Evolutionary conservation across 2,113 vertebrate species (phyloP), one percentile per base, ranked within the genome.

Genomic region (Heterotis niloticus): DNA sequence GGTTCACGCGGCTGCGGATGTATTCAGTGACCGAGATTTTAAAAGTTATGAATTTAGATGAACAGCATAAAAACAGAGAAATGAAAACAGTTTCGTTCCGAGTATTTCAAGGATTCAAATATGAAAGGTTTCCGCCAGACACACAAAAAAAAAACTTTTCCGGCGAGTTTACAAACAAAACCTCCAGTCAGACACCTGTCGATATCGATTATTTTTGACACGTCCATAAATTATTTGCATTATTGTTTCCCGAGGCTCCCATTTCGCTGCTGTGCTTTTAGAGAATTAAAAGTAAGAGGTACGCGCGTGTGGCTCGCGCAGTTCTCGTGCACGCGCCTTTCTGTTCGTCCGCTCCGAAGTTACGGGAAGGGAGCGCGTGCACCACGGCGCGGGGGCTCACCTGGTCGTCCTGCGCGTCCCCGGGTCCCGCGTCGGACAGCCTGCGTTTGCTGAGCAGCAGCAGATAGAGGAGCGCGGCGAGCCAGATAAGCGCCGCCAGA

Each of bases 391-490:
- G 60, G 34, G 34, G 5, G 52, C 81, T 82, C 69, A 81, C 84
- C 84, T 84, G 80, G 23, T 79, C 75, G 34, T 84, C 81, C 71
- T 65, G 79, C 11, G 24, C 7, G 52, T 73, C 78, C 79, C 78
- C 80, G 65, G 69, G 81, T 52, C 29, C 78, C 71, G 66, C 44
- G 67, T 57, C 82, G 75, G 85, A 73, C 56, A 82, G 75, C 82
- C 81, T 86, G 56, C 81, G 72, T 44, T 78, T 86, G 77, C 76
- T 86, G 69, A 86, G 78, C 54, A 86, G 52, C 13, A 86, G 82
- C 56, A 86, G 74, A 78, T 84, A 86, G 44, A 86, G 79, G 26
- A 86, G 71, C 72, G 85, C 85, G 29, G 83, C 85, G 20, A 84
- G 24, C 85, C 85, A 86, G 76, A 86, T 80, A 5, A 86, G 56